Evolutionary conservation across 2,888 invertebrate species (phyloP).

Genomic region (Volucella bombylans): DNA sequence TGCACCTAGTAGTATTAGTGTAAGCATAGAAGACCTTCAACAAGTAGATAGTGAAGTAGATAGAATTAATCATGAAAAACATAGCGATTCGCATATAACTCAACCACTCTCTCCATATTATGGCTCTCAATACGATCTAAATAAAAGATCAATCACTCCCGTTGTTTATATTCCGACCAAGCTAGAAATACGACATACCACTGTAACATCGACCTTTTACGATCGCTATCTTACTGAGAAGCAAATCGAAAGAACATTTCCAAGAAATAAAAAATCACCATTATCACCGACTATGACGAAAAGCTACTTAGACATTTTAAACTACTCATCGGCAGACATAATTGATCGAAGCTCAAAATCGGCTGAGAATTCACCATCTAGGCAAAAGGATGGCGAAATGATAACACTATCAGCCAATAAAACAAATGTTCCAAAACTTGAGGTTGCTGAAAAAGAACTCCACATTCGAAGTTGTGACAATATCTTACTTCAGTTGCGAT

Average conservation of each 20-base stretch:
- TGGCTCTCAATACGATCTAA: conserved; percentile 74
- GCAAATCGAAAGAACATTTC: conserved; percentile 79
- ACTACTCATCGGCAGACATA: conserved; percentile 8
- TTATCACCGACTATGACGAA: conserved; percentile 78
- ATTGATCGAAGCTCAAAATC: conserved; percentile 70
- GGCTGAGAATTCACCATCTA: conserved; percentile 77
- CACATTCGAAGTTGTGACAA: conserved; percentile 78
- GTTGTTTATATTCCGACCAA: conserved; percentile 79
- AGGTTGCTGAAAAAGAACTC: conserved; percentile 66
- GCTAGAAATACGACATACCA: conserved; percentile 82
- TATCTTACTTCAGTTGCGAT: conserved; percentile 76
- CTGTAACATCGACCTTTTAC: conserved; percentile 82
- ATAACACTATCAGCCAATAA: conserved; percentile 29
- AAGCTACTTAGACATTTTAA: conserved; percentile 77
- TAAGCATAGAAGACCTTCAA: conserved; percentile 79
- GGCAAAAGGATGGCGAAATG: conserved; percentile 54
- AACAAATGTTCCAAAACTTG: conserved; percentile 47
- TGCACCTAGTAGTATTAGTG: conserved; percentile 79
- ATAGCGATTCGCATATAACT: conserved; percentile 75
- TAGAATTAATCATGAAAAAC: conserved; percentile 77
- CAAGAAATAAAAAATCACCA: conserved; percentile 78
- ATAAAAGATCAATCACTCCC: conserved; percentile 77
- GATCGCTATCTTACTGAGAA: conserved; percentile 82
- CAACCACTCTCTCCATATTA: conserved; percentile 78
- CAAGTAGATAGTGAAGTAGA: conserved; percentile 82